Evolutionary conservation across 2,888 invertebrate genomes (phyloP), one percentile per base, ranked within the genome.

Genomic region (Formica aserva): DNA sequence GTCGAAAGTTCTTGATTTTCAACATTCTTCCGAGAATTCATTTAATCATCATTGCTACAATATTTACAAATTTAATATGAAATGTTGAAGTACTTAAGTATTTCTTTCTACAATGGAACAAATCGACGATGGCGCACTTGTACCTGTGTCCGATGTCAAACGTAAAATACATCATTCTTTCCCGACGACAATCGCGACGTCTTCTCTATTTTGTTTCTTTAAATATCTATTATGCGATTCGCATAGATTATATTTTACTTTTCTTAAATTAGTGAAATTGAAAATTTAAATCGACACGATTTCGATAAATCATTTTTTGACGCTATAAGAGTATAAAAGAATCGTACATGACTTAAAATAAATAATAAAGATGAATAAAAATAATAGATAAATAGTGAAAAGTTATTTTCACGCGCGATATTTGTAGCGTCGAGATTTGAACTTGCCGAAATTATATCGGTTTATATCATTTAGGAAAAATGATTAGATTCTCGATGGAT

Each of bases 71-170:
- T 72, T 45, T 18, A 62, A 60, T 80, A 45, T 60, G n/a, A 45
- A 48, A 66, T 32, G 18, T 45, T 65, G 57, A 26, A 29, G 66
- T 76, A 48, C 81, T 83, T 65, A 71, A 87, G 84, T 67, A 81
- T 52, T 82, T 76, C 62, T 63, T 65, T 86, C 77, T 84, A 65
- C 67, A 75, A 89, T 85, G 60, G 75, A 84, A 80, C 82, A 83
- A 82, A 90, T 86, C 87, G 90, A 87, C 84, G 90, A 90, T 84
- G 87, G 89, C 90, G 90, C 89, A 86, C 87, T 90, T 87, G 89
- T 90, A 90, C 89, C 89, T 90, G 89, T 90, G 74, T 81, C 72
- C 63, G 29, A 82, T 86, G 89, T 84, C 89, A 90, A 87, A 87
- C 82, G 85, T 85, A 85, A 87, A 83, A 38, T 85, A 83, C 82